Evolutionary conservation across 2,888 invertebrate genomes (phyloP), one percentile per base, ranked within the genome.

Genomic region (Rhagonycha fulva): DNA sequence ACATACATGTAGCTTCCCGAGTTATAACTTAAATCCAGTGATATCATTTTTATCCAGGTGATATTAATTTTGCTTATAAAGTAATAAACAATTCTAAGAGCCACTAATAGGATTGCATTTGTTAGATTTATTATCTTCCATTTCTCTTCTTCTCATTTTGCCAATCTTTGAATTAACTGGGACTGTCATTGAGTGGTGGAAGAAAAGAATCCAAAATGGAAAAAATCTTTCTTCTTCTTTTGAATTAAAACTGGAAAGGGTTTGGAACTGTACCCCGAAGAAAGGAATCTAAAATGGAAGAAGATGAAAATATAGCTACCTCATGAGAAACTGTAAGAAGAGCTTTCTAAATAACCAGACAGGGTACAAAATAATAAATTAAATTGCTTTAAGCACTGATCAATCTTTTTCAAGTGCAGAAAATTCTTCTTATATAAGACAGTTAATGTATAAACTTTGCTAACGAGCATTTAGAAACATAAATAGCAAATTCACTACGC

Each of bases 1-100:
- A 78, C 77, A 75, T 73, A 73, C 77, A 74, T 75, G 68, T 70
- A 71, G 77, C 77, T 78, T 78, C 77, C 75, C 73, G 70, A 78
- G 77, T 75, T 75, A 75, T 75, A 78, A 75, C 71, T 78, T 78
- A 71, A 68, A 61, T 62, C 63, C 68, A 71, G 60, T 62, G 70
- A 70, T 66, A 71, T 69, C 75, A 66, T 72, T 74, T 75, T 74
- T 68, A 69, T 61, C 69, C 70, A 68, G 19, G 24, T 14, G 14
- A 23, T 69, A 70, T 74, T 76, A 70, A 76, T 73, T 72, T 14
- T 24, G 14, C 24, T 14, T 11, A 19, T 62, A 62, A 62, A 14
- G 11, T 19, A 62, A 62, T 23, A 23, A 62, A 62, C 63, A 62
- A 62, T 12, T 24, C 11, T 62, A 4, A 19, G 14, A 14, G 23